Evolutionary conservation across 2,888 invertebrate species (phyloP), one percentile per base, ranked within the genome.

Genomic region (Harpalus rufipes): DNA sequence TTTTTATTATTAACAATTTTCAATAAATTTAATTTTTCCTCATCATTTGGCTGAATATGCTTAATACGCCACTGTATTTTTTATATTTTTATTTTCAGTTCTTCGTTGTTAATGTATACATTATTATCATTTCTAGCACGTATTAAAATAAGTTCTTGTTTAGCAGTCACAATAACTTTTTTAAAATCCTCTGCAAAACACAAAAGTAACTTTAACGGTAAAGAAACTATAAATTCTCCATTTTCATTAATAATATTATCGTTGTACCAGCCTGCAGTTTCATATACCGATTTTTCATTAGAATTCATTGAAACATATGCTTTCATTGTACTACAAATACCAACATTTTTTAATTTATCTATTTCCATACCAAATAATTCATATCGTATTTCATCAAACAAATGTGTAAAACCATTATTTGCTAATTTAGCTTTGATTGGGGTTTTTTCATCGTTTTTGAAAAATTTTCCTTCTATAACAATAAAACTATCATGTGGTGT

Each of bases 341-440:
- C 89, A 56, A 89, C 87, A 87, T 89, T 89, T 85, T 88, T 87
- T 10, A 63, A 86, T 16, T 87, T 85, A 88, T 89, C 88, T 63
- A 90, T 88, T 86, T 89, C 88, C 18, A 88, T 85, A 44, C 88
- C 89, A 86, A 89, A 90, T 14, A 89, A 56, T 86, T 89, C 88
- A 86, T 89, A 90, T 8, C 89, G 87, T 79, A 89, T 88, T 86
- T 88, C 88, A 83, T 89, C 88, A 86, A 89, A 89, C 6, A 89
- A 65, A 86, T 88, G 87, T 8, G 87, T 86, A n/a, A 89, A 84
- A 72, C 87, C 86, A 85, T 89, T 89, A 82, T 88, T 89, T 8
- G 83, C 85, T 39, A 86, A 39, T 39, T 10, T 41, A 41, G 16
- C 39, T 12, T 39, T 7, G n/a, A n/a, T n/a, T 5, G 10, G 7